Evolutionary conservation across 2,888 invertebrate genomes (phyloP), one percentile per base, ranked within the genome.

Genomic region (Tuberolachnus salignus): DNA sequence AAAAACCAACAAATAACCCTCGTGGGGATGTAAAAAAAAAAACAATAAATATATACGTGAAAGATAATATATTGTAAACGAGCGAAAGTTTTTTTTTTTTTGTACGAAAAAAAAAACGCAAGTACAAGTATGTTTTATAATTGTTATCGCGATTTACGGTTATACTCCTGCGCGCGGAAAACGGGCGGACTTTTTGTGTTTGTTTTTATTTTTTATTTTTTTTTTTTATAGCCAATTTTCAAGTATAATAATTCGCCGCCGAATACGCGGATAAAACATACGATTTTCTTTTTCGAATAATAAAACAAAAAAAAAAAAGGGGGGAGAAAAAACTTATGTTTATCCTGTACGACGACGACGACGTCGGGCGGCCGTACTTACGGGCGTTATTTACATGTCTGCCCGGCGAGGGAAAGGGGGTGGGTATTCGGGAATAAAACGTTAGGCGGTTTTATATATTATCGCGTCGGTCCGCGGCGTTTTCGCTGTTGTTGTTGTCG

Each of bases 351-450:
- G 19, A 8, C 34, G 71, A 21, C 21, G 14, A n/a, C 42, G 11
- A 1, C 16, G 42, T 19, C 6, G 19, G 19, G 42, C n/a, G n/a
- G n/a, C n/a, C n/a, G n/a, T n/a, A n/a, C n/a, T n/a, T 55, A 70
- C 55, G 55, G 21, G 49, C 59, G 49, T 59, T 59, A 72, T 72
- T 72, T 72, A 72, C 70, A 70, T 57, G 55, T 44, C 44, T 34
- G 42, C 16, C 21, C 14, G 23, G 14, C 23, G 51, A n/a, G n/a
- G n/a, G n/a, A n/a, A n/a, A n/a, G n/a, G n/a, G n/a, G n/a, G 23
- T 49, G 26, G 34, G n/a, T n/a, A n/a, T n/a, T n/a, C n/a, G 13
- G 26, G 51, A 8, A 26, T 49, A 44, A 26, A 61, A 61, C 61
- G n/a, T 19, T 6, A 14, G 21, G 57, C 57, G 23, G 4, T 34